Evolutionary conservation across 1,140 invertebrate genomes (phyloP).

Genomic region (Euglossa dilemma): DNA sequence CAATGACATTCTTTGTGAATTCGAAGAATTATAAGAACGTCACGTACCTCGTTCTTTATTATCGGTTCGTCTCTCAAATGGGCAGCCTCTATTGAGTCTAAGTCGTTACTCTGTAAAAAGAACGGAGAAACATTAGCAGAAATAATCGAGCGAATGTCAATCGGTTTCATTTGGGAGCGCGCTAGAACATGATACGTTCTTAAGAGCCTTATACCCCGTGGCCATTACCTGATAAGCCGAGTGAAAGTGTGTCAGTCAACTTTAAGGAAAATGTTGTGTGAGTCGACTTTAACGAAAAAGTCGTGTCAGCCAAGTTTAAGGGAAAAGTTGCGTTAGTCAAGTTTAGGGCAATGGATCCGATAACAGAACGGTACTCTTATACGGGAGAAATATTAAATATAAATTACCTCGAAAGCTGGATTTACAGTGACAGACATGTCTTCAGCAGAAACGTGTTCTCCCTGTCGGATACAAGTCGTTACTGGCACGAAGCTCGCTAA

Average conservation of each 20-base stretch:
- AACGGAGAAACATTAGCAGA: background rate
- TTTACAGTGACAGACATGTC: slow-evolving; percentile 56
- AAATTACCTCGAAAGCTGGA: slow-evolving; percentile 56
- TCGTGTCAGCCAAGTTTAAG: too few species aligned
- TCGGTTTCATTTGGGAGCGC: background rate
- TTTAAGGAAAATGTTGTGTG: too few species aligned
- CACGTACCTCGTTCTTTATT: slow-evolving; percentile 31
- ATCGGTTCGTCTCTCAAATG: background rate
- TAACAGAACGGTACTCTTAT: too few species aligned
- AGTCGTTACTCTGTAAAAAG: slow-evolving; percentile 40
- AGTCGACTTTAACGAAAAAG: too few species aligned
- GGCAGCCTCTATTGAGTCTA: slow-evolving; percentile 39
- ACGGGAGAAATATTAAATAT: background rate
- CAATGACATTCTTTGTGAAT: background rate
- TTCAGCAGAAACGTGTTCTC: slow-evolving; percentile 2
- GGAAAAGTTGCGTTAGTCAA: too few species aligned
- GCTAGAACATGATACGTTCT: too few species aligned
- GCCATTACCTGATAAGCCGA: too few species aligned
- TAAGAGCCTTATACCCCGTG: too few species aligned
- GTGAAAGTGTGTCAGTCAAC: too few species aligned
- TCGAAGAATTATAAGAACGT: background rate
- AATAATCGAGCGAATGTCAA: background rate
- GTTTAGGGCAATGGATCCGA: too few species aligned
- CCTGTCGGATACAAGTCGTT: background rate
- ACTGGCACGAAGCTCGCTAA: slow-evolving; percentile 12